Evolutionary conservation across 1,140 invertebrate genomes (phyloP), one percentile per base, ranked within the genome.

Genomic region (Caerostris darwini): DNA sequence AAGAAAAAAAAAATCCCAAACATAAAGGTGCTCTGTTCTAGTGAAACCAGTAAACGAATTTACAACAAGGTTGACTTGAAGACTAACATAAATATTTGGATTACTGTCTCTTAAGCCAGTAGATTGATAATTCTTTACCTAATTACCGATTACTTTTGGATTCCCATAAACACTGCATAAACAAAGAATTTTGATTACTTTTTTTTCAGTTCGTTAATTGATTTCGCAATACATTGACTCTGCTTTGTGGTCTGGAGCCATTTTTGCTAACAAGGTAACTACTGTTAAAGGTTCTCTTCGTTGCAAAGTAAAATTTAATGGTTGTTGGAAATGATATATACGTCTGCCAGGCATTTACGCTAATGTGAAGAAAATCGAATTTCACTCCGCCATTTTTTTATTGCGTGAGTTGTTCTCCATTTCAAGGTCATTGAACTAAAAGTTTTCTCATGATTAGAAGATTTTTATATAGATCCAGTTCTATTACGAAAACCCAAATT

Each of bases 221-320:
- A 53, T 77, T 53, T 50, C 14, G 19, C 71, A 12, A 77, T 53
- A 53, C 71, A 77, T 77, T 77, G 71, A 77, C 50, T 14, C 34
- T 53, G 71, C 34, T 50, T 50, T 17, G 71, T 4, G 34, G 3
- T 34, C 71, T 50, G 12, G 12, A 12, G 71, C 71, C 10, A 1
- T 50, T 53, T n/a, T 77, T 77, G 34, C 50, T 77, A 77, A 77
- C 71, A 77, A 77, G 71, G 34, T 77, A 77, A 77, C 50, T 77
- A 50, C 69, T 77, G 10, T 50, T 77, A 50, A 71, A 77, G 71
- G 53, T 12, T 12, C 17, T 77, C 71, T 50, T 7, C 71, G 7
- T 34, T 50, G 71, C 71, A 53, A 34, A 77, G 34, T 77, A 77
- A 77, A 77, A 50, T 14, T 50, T 50, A 77, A 77, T 77, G 71